Conservation (phyloP, 23 tunicate species). For the Clavelina lepadiformis region DNA sequence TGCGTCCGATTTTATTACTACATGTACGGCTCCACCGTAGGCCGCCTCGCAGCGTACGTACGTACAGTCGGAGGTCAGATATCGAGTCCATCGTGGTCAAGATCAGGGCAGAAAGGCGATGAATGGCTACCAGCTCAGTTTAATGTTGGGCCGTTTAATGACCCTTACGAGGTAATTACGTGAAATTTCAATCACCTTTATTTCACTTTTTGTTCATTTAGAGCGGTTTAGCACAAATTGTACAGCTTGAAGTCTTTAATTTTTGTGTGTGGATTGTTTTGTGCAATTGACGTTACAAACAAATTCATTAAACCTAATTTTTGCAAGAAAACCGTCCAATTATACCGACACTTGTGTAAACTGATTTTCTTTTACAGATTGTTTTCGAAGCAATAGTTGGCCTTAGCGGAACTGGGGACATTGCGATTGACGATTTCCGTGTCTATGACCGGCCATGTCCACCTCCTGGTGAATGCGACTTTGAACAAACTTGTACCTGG, state of each 20-base stretch:
- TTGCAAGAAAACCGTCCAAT: too few species aligned
- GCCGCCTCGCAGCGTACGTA: slow-evolving; percentile 24
- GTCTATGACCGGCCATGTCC: slow-evolving; percentile 34
- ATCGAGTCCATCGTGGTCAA: slow-evolving; percentile 8
- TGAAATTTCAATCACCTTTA: too few species aligned
- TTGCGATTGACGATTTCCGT: slow-evolving; percentile 62
- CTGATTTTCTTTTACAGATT: slow-evolving; percentile 18
- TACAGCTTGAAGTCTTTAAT: too few species aligned
- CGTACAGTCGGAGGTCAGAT: slow-evolving; percentile 10
- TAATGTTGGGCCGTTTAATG: too few species aligned
- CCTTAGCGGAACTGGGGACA: slow-evolving; percentile 16
- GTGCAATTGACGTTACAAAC: too few species aligned
- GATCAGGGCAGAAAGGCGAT: slow-evolving; percentile 37
- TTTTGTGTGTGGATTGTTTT: too few species aligned
- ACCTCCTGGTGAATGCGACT: slow-evolving; percentile 53
- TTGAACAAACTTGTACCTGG: slow-evolving; percentile 58
- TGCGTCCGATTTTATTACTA: slow-evolving; percentile 54
- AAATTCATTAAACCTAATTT: too few species aligned
- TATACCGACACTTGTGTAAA: too few species aligned
- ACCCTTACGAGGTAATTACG: too few species aligned
- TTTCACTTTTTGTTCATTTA: too few species aligned
- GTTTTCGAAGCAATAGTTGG: slow-evolving; percentile 42
- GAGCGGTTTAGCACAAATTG: too few species aligned
- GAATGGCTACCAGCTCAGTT: slow-evolving; percentile 63
- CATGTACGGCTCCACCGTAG: slow-evolving; percentile 39